Conservation (phyloP, 2,888 invertebrate species). For the Drosophila algonquin region DNA sequence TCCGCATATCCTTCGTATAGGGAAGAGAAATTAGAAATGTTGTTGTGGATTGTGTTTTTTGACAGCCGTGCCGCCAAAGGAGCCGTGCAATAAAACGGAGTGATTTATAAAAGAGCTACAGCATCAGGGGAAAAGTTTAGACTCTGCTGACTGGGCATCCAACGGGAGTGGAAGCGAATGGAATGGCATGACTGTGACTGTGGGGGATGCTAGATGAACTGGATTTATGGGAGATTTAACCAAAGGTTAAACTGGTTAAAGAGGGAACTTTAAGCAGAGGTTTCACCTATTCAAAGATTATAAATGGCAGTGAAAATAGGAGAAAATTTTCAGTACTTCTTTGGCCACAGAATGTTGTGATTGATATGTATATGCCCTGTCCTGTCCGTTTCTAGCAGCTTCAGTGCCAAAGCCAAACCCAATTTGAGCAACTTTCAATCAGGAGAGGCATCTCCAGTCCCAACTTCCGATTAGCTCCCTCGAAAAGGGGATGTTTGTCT, state of each 20-base stretch:
- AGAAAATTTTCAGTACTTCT: no score
- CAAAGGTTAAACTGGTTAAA: conserved; percentile 50
- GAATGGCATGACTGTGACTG: conserved; percentile 50
- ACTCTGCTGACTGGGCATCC: conserved; percentile 49
- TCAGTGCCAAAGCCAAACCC: background rate
- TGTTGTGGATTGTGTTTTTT: conserved; percentile 59
- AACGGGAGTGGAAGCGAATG: background rate
- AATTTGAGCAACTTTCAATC: background rate
- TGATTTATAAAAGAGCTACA: conserved; percentile 67
- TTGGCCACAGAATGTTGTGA: background rate
- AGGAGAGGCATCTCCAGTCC: conserved; percentile 2
- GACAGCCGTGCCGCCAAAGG: conserved; percentile 50
- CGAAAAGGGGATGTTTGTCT: conserved; percentile 66
- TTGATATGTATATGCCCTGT: background rate
- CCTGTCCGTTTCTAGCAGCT: background rate
- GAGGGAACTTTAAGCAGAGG: background rate
- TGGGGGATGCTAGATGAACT: conserved; percentile 54
- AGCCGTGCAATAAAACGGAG: conserved; percentile 66
- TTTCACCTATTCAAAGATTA: no score
- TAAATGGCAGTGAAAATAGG: no score
- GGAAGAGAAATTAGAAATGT: conserved; percentile 72
- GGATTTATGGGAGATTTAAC: conserved; percentile 58
- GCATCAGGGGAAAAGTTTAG: conserved; percentile 39
- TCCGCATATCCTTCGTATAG: conserved; percentile 6
- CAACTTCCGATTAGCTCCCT: conserved; percentile 61